Base-by-base conservation (phyloP, 2,888 invertebrate species). In the Harpalus rufipes region DNA sequence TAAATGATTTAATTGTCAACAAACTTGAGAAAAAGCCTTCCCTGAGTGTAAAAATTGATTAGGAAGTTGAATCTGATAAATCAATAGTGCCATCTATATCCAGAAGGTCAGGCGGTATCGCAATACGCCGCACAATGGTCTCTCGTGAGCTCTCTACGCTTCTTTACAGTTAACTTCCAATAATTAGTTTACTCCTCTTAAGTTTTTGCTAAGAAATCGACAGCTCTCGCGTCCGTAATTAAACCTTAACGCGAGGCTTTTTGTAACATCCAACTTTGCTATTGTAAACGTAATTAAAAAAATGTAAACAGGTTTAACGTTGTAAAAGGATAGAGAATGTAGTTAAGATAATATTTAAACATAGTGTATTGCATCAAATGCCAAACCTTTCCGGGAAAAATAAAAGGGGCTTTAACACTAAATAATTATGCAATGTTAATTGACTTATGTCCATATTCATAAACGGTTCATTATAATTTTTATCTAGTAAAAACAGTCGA, bases 131-230 rank as follows among this genome's bases (percentile, higher is more conserved):
- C 12, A 51, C 44, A 51, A 51, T 10, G 12, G 44, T 51, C 32
- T 32, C 32, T 32, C 32, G 44, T 12, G 8, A 51, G 44, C 10
- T 51, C 44, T 51, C 44, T 12, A 51, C 44, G 44, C 12, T 51
- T 51, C 44, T 12, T 51, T 12, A 12, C 44, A 51, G 44, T 51
- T 51, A 81, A 81, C 81, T 81, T 81, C 58, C 68, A 58, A 81
- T 81, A 81, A 81, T 81, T 81, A 81, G 81, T 68, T 81, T 68
- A 81, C 81, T 68, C 56, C 25, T 68, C 58, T 56, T 32, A 39
- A 68, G 81, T 58, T 68, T 65, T 65, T 81, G 32, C 72, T 51
- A 14, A 12, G n/a, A 25, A 65, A 21, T 39, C 72, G 68, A 56
- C 81, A 81, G 68, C 58, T 81, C 72, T 58, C 56, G 58, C 51